A percentile compares a stretch with the other conserved stretches of the same genome.
Evolutionary conservation across 2,113 vertebrate genomes (phyloP).

Genomic region (Dendropsophus ebraccatus): DNA sequence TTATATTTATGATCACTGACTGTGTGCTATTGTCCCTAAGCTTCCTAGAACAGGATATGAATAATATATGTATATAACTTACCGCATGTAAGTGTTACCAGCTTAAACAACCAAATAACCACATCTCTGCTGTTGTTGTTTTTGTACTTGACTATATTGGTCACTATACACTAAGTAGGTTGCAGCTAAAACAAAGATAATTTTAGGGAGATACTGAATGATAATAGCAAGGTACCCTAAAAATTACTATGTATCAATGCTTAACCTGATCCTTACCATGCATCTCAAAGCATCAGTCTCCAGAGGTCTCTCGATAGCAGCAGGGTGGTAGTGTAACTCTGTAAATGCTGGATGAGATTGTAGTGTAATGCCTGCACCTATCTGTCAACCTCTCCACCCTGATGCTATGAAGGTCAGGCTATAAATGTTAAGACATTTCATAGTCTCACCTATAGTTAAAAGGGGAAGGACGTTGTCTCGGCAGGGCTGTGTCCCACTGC

Average conservation of each 20-base stretch:
- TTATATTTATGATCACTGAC: background rate
- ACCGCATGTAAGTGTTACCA: background rate
- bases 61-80: constrained; percentile 4
- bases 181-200: too few relatives aligned
- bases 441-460: constrained; percentile 55
- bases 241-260: background rate
- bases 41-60: background rate
- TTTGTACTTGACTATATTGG: background rate
- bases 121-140: background rate
- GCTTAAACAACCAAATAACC: background rate
- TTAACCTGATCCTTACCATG: background rate
- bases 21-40: background rate
- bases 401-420: constrained; percentile 38
- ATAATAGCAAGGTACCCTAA: background rate
- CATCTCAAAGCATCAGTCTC: background rate
- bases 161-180: background rate
- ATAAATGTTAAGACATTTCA: constrained; percentile 36
- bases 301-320: background rate
- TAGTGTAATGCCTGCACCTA: background rate
- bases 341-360: background rate
- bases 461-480: constrained; percentile 57
- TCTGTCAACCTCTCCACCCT: constrained; percentile 5
- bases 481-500: constrained; percentile 51
- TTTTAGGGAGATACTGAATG: background rate
- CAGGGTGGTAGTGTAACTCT: constrained; percentile 15